phyloP scores from a whole-genome alignment of 2,888 invertebrate genomes.

The Rapana venosa region DNA sequence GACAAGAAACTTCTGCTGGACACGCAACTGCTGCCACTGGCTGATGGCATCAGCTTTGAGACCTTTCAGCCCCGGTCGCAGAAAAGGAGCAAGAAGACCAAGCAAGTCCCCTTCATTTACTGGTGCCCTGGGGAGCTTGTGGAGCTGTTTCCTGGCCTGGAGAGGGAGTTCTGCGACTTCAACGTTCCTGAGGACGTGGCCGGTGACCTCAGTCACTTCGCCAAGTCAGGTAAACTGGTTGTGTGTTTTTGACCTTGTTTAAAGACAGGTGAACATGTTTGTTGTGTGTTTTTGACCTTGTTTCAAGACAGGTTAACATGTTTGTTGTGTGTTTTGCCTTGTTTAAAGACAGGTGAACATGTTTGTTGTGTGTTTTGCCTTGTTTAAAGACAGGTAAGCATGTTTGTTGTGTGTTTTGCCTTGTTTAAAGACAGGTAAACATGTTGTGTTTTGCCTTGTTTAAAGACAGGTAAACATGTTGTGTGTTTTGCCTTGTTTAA shows the following conservation, averaged over 20 bases:
- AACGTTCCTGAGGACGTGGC: background rate
- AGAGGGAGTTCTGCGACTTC: conserved; percentile 3
- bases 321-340: no score
- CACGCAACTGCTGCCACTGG: background rate
- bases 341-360: no score
- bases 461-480: no score
- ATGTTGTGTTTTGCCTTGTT: no score
- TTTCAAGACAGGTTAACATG: no score
- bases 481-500: no score
- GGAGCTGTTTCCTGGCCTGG: conserved; percentile 6
- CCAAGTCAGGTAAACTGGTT: background rate
- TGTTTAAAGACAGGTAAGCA: no score
- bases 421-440: no score
- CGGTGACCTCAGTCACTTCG: background rate
- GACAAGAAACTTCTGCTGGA: background rate
- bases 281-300: background rate
- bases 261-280: background rate
- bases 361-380: no score
- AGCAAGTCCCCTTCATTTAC: background rate
- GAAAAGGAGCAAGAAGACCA: background rate
- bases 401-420: no score
- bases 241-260: background rate
- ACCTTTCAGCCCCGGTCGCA: background rate
- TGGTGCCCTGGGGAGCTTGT: background rate
- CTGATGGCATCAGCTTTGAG: background rate